Base-by-base conservation (phyloP, 1,140 invertebrate species). In the Drosophila equinoxialis region DNA sequence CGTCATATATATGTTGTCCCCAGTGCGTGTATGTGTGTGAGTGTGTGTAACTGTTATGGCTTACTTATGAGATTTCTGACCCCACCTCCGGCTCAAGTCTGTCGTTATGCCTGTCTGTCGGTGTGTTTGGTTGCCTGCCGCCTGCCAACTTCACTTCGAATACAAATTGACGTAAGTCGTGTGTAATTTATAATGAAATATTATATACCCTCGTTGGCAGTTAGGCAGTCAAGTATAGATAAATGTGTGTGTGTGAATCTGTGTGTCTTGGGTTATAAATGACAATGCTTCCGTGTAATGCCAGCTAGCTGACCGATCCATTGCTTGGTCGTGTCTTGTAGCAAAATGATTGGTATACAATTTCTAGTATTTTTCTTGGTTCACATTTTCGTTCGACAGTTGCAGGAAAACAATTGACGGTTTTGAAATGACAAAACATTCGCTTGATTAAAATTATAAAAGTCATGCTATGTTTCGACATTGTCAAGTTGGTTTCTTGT, bases 111-210 rank as follows among this genome's bases (percentile, higher is more conserved):
- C 45, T 23, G 45, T 51, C 8, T 51, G 45, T 51, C 30, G 30
- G 45, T 20, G 48, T 61, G 70, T 70, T 37, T 68, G 60, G 30
- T 30, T 30, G 30, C 30, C 63, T 37, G 35, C 69, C 41, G 63
- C 54, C 81, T 68, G 71, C 79, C 81, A 74, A 74, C 68, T 83
- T 83, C 77, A 89, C 74, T 81, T 89, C 77, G 74, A 73, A 89
- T 89, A 89, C 84, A 89, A 89, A 89, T 89, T 89, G 84, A 90
- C 80, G 85, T 76, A 89, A 89, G 84, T 90, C 84, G 84, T 90
- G 84, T 89, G 84, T 89, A 89, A 89, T 89, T 89, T 89, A 89
- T 84, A 89, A 89, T 89, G 84, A 89, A 84, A 89, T 89, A 89
- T 89, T 86, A 86, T 86, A 87, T 77, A 83, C 84, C 73, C 68